Evolutionary conservation across 2,797 vertebrate genomes (phyloP).

Genomic region (Gobionotothen gibberifrons): DNA sequence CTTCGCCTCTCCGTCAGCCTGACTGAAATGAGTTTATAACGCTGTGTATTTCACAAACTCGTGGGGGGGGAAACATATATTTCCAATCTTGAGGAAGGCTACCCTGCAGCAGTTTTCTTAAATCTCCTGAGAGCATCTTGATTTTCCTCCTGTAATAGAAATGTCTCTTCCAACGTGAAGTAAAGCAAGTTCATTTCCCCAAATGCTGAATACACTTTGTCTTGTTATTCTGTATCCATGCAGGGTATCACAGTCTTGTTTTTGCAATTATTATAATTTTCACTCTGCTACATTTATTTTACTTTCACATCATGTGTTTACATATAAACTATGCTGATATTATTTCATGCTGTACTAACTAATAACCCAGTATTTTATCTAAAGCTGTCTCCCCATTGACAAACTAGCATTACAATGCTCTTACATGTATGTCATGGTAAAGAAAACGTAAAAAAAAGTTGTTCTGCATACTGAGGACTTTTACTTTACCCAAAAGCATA

Average conservation of each 20-base stretch:
- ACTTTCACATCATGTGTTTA: too few species aligned
- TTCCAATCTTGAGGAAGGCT: slow-evolving; percentile 33
- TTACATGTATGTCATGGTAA: too few species aligned
- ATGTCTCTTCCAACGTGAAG: slow-evolving; percentile 12
- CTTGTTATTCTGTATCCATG: not conserved
- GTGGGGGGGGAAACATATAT: not conserved
- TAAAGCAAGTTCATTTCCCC: slow-evolving; percentile 8
- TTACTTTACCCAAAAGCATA: too few species aligned
- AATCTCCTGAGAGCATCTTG: slow-evolving; percentile 28
- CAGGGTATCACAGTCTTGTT: slow-evolving; percentile 2
- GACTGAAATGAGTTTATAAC: slow-evolving; percentile 51
- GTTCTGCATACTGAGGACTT: too few species aligned
- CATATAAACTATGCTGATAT: too few species aligned
- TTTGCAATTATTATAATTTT: too few species aligned
- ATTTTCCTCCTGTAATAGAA: slow-evolving; percentile 19
- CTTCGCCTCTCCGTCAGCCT: slow-evolving; percentile 40
- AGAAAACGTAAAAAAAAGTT: too few species aligned
- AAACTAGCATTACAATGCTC: too few species aligned
- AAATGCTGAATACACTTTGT: not conserved
- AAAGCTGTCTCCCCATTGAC: too few species aligned
- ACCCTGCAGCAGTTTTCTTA: slow-evolving; percentile 20
- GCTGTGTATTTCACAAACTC: slow-evolving; percentile 20
- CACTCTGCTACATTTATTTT: too few species aligned
- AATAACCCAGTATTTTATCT: too few species aligned
- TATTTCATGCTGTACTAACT: too few species aligned